Conservation (phyloP, 2,888 invertebrate species). For the Apodemia duryi region DNA sequence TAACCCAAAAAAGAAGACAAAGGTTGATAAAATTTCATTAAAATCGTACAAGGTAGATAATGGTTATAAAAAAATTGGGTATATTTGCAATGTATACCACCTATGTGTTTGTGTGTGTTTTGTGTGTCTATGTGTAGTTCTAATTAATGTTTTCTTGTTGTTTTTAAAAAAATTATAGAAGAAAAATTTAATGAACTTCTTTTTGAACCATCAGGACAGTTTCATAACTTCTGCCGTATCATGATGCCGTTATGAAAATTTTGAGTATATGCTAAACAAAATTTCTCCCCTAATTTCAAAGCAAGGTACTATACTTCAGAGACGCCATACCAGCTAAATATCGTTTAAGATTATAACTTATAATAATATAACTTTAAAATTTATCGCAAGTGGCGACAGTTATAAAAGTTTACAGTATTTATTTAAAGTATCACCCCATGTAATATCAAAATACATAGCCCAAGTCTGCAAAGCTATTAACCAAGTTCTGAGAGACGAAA, state of each 20-base stretch:
- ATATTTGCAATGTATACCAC: too few species aligned
- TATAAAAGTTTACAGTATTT: conserved; percentile 30
- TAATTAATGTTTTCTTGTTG: background rate
- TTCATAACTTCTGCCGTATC: conserved; percentile 38
- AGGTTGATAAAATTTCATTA: background rate
- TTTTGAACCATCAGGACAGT: conserved; percentile 39
- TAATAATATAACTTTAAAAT: conserved; percentile 32
- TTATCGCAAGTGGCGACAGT: conserved; percentile 30
- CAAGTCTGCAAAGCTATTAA: conserved; percentile 35
- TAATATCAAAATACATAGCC: conserved; percentile 34
- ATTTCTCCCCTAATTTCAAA: conserved; percentile 40
- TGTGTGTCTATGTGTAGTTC: too few species aligned
- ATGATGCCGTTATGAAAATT: conserved; percentile 31
- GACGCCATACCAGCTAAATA: conserved; percentile 32
- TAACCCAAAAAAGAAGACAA: background rate
- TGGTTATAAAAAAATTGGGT: too few species aligned
- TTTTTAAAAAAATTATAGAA: conserved; percentile 33
- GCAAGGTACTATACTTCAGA: conserved; percentile 36
- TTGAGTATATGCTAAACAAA: conserved; percentile 38
- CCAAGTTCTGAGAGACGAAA: conserved; percentile 31
- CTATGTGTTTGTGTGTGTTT: too few species aligned
- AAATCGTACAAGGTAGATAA: background rate
- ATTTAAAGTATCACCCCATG: conserved; percentile 35
- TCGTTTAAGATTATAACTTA: too few species aligned
- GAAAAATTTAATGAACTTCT: conserved; percentile 36